Evolutionary conservation across 2,797 vertebrate species (phyloP).

Genomic region (Vultur gryphus): DNA sequence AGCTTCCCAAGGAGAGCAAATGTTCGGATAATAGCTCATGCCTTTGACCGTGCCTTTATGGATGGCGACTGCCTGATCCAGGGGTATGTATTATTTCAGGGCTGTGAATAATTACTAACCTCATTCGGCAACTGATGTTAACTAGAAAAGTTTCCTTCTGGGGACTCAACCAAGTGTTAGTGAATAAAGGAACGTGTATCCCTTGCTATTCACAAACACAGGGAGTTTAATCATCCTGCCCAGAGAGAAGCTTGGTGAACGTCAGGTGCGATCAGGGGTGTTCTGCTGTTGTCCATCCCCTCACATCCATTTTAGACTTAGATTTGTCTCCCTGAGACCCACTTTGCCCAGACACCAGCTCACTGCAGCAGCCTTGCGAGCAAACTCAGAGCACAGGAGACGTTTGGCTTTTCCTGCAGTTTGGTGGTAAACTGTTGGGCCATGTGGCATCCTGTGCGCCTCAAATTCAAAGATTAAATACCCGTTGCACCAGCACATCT

Average conservation of each 20-base stretch:
- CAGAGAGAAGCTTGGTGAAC: neutral
- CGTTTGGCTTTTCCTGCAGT: neutral
- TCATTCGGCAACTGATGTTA: neutral
- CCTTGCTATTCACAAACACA: neutral
- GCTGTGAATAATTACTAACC: neutral
- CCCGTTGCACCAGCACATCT: neutral
- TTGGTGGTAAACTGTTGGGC: neutral
- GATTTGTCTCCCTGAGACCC: neutral
- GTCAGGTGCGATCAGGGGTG: neutral
- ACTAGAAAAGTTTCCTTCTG: neutral
- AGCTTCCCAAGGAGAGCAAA: neutral
- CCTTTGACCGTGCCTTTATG: neutral
- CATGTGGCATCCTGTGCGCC: rapidly evolving
- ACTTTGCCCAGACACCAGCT: neutral
- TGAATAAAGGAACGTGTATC: neutral
- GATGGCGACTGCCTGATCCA: neutral
- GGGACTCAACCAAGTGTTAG: rapidly evolving
- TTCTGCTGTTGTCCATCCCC: neutral
- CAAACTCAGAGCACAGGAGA: rapidly evolving
- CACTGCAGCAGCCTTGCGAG: neutral
- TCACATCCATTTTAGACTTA: neutral
- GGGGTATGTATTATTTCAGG: neutral
- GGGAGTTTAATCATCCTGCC: neutral
- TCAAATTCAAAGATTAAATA: neutral
- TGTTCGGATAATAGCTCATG: neutral